Conservation (phyloP, 2,797 vertebrate genomes). For the Erithacus rubecula region DNA sequence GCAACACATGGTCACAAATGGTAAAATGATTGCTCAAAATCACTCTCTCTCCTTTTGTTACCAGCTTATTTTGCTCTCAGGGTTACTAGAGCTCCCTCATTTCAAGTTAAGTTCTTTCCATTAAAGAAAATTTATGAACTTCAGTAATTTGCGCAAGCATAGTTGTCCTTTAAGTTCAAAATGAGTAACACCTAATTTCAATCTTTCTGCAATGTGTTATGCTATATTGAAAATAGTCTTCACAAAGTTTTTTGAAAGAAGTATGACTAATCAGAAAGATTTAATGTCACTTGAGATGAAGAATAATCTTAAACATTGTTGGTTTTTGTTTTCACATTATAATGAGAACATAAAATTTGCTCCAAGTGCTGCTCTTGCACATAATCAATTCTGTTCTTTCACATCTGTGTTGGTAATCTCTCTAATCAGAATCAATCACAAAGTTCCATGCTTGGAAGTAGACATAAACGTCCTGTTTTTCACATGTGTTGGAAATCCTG, state of each 20-base stretch:
- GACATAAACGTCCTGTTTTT: background rate
- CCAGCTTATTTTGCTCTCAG: background rate
- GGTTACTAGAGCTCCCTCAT: background rate
- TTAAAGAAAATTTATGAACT: background rate
- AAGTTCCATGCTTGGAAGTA: background rate
- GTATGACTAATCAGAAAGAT: background rate
- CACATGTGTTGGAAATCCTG: background rate
- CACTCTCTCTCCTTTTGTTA: background rate
- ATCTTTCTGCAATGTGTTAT: background rate
- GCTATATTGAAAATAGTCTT: background rate
- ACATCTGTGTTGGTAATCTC: background rate
- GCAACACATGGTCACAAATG: background rate
- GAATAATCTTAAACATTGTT: background rate
- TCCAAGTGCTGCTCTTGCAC: background rate
- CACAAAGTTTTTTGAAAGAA: background rate
- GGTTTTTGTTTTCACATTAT: background rate
- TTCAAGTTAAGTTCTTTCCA: background rate
- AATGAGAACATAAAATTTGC: background rate
- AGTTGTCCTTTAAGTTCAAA: background rate
- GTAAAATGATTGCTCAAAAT: background rate
- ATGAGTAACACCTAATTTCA: background rate
- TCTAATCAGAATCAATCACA: background rate
- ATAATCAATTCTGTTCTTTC: background rate
- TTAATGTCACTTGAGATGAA: background rate
- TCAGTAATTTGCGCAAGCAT: background rate